Evolutionary conservation across 92 coral and sea anemone genomes (phyloP).

Genomic region (Muricea muricata): DNA sequence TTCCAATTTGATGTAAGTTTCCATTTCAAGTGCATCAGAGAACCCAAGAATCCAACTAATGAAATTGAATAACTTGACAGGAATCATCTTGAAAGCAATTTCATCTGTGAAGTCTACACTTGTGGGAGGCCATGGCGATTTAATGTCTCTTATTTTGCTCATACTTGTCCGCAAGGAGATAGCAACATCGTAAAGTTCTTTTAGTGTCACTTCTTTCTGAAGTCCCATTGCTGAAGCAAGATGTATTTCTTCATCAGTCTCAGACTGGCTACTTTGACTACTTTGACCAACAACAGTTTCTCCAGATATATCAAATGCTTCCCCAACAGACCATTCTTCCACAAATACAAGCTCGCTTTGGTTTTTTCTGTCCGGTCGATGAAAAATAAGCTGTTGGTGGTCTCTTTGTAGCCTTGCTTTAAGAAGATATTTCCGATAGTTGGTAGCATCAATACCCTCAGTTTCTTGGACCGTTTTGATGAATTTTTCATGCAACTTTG

Average conservation of each 20-base stretch:
- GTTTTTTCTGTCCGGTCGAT: too few species aligned
- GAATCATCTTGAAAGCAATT: constrained; percentile 19
- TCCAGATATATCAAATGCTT: neutral
- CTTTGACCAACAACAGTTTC: neutral
- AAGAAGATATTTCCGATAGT: neutral
- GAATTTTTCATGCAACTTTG: neutral
- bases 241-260: constrained; percentile 19
- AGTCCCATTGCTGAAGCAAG: neutral
- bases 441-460: constrained; percentile 14
- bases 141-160: neutral
- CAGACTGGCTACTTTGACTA: constrained; percentile 21
- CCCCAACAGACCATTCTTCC: too few species aligned
- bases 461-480: neutral
- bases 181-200: constrained; percentile 18
- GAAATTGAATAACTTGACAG: constrained; percentile 8
- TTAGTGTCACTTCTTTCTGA: constrained; percentile 17
- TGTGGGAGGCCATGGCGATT: constrained; percentile 9
- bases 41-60: constrained; percentile 11
- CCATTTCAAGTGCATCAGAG: constrained; percentile 8
- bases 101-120: constrained; percentile 6
- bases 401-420: constrained; percentile 26
- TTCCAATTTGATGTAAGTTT: neutral
- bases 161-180: neutral
- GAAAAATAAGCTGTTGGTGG: constrained; percentile 3
- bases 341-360: too few species aligned